Conservation (phyloP, 2,113 vertebrate species). For the Dipodomys merriami region DNA sequence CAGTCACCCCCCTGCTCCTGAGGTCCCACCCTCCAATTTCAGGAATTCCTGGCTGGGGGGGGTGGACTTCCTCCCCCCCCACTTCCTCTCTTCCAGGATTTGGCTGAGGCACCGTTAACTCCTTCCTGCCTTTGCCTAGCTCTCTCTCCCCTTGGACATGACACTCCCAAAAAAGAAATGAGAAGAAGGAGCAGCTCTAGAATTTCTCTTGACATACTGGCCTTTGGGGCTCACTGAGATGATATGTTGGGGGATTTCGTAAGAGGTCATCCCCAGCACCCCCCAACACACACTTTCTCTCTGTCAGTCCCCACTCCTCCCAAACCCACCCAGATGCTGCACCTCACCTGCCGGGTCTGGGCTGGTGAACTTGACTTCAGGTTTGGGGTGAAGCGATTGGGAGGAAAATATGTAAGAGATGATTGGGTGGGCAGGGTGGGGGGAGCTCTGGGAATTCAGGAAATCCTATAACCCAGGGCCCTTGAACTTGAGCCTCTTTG, state of each 20-base stretch:
- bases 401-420: too few species aligned
- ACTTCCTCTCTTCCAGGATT: slow-evolving; percentile 75
- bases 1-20: slow-evolving; percentile 6
- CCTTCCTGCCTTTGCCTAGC: slow-evolving; percentile 44
- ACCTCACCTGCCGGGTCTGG: background rate
- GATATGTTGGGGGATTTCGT: background rate
- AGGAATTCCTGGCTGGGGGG: slow-evolving; percentile 80
- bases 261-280: too few species aligned
- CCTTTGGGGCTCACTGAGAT: background rate
- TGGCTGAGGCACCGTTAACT: slow-evolving; percentile 71
- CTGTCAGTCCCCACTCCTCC: background rate
- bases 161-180: background rate
- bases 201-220: background rate
- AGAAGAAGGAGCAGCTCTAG: background rate
- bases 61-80: slow-evolving; percentile 69
- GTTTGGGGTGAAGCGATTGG: background rate
- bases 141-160: background rate
- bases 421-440: background rate
- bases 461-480: background rate
- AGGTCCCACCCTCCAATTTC: slow-evolving; percentile 66
- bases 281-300: too few species aligned
- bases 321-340: background rate
- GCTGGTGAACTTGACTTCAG: background rate
- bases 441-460: background rate
- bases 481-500: background rate